phyloP scores from a whole-genome alignment of 2,797 vertebrate species.

The Neoniphon sammara region DNA sequence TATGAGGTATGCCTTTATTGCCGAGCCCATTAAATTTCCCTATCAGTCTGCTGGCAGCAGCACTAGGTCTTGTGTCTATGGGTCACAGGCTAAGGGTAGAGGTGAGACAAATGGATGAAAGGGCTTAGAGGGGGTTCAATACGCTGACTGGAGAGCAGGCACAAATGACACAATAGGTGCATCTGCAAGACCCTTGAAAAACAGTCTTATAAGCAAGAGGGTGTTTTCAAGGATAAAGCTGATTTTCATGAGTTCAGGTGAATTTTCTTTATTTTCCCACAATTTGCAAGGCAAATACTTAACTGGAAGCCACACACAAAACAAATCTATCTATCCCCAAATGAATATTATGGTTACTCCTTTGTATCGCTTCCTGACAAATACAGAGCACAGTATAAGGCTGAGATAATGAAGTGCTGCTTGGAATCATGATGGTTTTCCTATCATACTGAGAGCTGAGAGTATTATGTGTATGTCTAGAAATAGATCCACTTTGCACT shows the following conservation, averaged over 20 bases:
- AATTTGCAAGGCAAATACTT: not conserved
- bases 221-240: not conserved
- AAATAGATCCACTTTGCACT: not conserved
- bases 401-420: slow-evolving; percentile 8
- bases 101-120: slow-evolving; percentile 42
- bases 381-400: not conserved
- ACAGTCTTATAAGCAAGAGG: too few species aligned
- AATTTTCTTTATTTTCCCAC: not conserved
- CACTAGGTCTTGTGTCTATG: slow-evolving; percentile 1
- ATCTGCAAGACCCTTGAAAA: slow-evolving; percentile 8
- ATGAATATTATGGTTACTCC: not conserved
- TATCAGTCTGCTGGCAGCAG: slow-evolving; percentile 30
- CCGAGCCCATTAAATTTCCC: slow-evolving; percentile 38
- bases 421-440: not conserved
- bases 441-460: not conserved
- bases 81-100: slow-evolving; percentile 14
- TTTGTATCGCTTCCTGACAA: too few species aligned
- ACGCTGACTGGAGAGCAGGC: not conserved
- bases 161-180: slow-evolving; percentile 28
- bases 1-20: slow-evolving; percentile 56
- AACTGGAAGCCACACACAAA: too few species aligned
- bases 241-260: not conserved
- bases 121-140: slow-evolving; percentile 18
- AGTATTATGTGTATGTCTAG: not conserved
- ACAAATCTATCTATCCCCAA: not conserved